These are phyloP conservation scores for Chiloscyllium punctatum DNA, from an alignment of 2,797 vertebrate genomes.

Conservation along the genomic window DNA sequence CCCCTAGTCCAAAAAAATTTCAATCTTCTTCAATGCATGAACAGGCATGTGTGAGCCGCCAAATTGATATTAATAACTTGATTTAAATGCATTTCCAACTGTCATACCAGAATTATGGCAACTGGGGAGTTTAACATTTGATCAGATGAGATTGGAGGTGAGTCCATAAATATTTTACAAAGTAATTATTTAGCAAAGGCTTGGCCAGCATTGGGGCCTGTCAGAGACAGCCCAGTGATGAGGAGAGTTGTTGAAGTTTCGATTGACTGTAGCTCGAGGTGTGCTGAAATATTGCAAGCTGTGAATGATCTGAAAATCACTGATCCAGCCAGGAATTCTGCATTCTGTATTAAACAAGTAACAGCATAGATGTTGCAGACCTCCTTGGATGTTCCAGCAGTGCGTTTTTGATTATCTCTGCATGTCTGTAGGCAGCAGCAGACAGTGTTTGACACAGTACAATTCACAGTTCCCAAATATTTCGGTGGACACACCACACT, in stretches of 20 bases:
- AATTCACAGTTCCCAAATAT: neutral
- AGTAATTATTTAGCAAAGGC: neutral
- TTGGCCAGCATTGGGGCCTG: neutral
- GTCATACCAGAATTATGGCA: neutral
- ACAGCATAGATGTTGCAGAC: neutral
- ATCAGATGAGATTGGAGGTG: neutral
- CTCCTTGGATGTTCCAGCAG: neutral
- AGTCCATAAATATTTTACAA: neutral
- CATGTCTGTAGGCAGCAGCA: neutral
- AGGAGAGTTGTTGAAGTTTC: neutral
- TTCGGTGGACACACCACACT: neutral
- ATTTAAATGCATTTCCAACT: slow-evolving; percentile 9
- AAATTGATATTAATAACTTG: slow-evolving; percentile 9
- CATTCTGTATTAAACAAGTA: neutral
- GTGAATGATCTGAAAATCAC: neutral
- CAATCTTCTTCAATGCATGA: neutral
- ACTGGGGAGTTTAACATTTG: neutral
- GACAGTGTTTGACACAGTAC: neutral
- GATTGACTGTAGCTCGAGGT: neutral
- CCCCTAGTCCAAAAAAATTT: neutral
- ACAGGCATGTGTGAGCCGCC: neutral
- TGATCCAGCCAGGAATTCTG: neutral
- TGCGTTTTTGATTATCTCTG: neutral
- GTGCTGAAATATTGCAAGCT: neutral
- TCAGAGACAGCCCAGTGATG: neutral